Conservation (phyloP, 2,113 vertebrate genomes). For the Hirundichthys speculiger region DNA sequence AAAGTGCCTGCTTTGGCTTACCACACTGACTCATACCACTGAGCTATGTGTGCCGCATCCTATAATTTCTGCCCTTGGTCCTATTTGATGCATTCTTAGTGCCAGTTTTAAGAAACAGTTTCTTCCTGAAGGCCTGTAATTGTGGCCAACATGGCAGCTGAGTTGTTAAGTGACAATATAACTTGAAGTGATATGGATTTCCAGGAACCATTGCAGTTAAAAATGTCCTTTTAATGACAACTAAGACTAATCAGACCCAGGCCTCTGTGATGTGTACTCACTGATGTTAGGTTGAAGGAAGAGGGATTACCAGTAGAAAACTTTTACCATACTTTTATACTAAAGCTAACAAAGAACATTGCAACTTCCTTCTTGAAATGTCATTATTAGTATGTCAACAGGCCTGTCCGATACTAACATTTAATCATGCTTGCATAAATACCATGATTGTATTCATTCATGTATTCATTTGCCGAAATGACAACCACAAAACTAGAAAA, state of each 20-base stretch:
- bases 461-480: too few species aligned
- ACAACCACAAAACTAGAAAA: too few species aligned
- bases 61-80: slow-evolving; percentile 23
- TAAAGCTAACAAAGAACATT: too few species aligned
- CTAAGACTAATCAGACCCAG: slow-evolving; percentile 35
- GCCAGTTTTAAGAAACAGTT: slow-evolving; percentile 24
- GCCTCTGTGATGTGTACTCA: slow-evolving; percentile 7
- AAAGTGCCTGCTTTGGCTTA: slow-evolving; percentile 21
- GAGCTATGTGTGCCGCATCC: slow-evolving; percentile 29
- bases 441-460: too few species aligned
- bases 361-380: too few species aligned
- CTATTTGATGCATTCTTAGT: slow-evolving; percentile 27
- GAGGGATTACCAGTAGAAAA: too few species aligned
- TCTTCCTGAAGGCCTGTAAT: slow-evolving; percentile 56
- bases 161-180: slow-evolving; percentile 32
- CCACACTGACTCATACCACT: slow-evolving; percentile 20
- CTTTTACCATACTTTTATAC: too few species aligned
- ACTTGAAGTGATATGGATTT: slow-evolving; percentile 39
- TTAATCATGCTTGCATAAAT: too few species aligned
- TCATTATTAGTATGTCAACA: too few species aligned
- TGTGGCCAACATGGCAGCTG: slow-evolving; percentile 42
- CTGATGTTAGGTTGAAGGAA: too few species aligned
- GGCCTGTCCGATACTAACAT: too few species aligned
- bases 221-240: slow-evolving; percentile 51
- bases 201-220: slow-evolving; percentile 19